Conservation (phyloP, 2,797 vertebrate genomes). For the Hephaestus fuliginosus region DNA sequence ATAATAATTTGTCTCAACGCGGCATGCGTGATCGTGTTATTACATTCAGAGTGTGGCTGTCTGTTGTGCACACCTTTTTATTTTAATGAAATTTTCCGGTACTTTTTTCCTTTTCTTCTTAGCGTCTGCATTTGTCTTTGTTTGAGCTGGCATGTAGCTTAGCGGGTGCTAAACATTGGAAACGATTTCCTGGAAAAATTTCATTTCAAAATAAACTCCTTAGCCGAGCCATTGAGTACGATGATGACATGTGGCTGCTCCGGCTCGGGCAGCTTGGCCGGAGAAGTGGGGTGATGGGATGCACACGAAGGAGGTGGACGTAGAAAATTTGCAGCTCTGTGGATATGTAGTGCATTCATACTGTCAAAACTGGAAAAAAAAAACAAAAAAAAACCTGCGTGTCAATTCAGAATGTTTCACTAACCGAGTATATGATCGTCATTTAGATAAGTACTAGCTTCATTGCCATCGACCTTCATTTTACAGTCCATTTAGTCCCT, state of each 20-base stretch:
- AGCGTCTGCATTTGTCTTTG: slow-evolving; percentile 37
- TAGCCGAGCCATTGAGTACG: slow-evolving; percentile 26
- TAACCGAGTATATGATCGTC: slow-evolving; percentile 45
- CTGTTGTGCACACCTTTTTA: slow-evolving; percentile 4
- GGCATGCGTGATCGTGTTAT: slow-evolving; percentile 24
- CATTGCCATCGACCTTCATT: slow-evolving; percentile 56
- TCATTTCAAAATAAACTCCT: slow-evolving; percentile 51
- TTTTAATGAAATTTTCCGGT: slow-evolving; percentile 14
- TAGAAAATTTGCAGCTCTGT: slow-evolving; percentile 3
- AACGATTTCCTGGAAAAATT: slow-evolving; percentile 48
- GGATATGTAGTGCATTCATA: background rate
- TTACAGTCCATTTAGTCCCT: slow-evolving; percentile 62
- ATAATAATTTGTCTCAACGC: slow-evolving; percentile 5
- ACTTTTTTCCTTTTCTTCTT: slow-evolving; percentile 7
- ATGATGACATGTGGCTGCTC: slow-evolving; percentile 48
- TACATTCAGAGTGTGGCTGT: slow-evolving; percentile 25
- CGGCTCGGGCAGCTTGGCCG: background rate
- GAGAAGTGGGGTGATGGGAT: slow-evolving; percentile 35
- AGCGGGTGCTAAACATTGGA: slow-evolving; percentile 43
- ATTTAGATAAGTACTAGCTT: slow-evolving; percentile 63
- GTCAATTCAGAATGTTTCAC: slow-evolving; percentile 30
- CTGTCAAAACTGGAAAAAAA: background rate
- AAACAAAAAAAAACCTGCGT: background rate
- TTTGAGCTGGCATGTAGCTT: slow-evolving; percentile 45
- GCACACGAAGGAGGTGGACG: slow-evolving; percentile 38